Evolutionary conservation across 2,113 vertebrate genomes (phyloP), one percentile per base, ranked within the genome.

Genomic region (Ornithorhynchus anatinus): DNA sequence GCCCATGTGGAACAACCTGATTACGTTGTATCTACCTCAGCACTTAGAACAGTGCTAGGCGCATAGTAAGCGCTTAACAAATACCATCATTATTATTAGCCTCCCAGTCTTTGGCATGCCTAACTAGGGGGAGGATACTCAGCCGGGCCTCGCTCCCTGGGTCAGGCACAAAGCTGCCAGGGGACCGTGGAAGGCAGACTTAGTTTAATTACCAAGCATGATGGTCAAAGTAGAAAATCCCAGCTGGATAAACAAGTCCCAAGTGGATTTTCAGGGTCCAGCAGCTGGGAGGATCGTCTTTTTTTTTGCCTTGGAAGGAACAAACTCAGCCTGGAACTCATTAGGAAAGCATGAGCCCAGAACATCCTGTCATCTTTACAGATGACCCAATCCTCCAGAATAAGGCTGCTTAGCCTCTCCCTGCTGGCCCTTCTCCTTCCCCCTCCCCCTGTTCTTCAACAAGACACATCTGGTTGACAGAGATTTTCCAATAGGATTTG

Each of bases 341-440:
- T 74, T 74, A 72, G 51, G 10, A n/a, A 50, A 36, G 56, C 20
- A 17, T 23, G 54, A 69, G 40, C 36, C 36, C 44, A 54, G 59
- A 60, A 59, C 39, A 43, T 16, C 32, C 57, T 59, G 59, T 63
- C 66, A 72, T 63, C 56, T 40, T 62, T 42, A 11, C 59, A 35
- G 22, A 38, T n/a, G 50, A 71, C 53, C 22, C 23, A 38, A 52
- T 61, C 43, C 29, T 12, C 31, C 17, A 35, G 36, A 23, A 31
- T 51, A 58, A 40, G 47, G 29, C 25, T n/a, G n/a, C n/a, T 53
- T 67, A 68, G 47, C 51, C 40, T 68, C 45, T 63, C 22, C 22
- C 6, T 17, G 31, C 44, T 1, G 2, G 31, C 48, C 63, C 56
- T 51, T 44, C 37, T 22, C 36, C 50, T 11, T n/a, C n/a, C n/a